phyloP scores from a whole-genome alignment of 2,888 invertebrate genomes.

The Holacanthella duospinosa region DNA sequence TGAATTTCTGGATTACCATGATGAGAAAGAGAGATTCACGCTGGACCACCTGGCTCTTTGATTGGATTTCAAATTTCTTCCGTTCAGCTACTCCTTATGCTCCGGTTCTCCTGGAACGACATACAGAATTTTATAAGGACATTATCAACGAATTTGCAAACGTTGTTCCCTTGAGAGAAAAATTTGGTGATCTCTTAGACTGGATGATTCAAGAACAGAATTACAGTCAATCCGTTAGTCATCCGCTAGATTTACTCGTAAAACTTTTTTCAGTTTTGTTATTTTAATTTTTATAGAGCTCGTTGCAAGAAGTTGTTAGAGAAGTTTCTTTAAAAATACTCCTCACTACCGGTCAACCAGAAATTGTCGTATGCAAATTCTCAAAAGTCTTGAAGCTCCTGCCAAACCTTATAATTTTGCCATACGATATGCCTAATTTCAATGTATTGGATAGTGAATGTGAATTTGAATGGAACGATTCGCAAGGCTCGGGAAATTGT shows the following conservation, averaged over 20 bases:
- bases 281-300: background rate
- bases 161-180: conserved; percentile 7
- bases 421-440: background rate
- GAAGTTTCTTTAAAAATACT: background rate
- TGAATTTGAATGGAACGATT: background rate
- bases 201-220: conserved; percentile 21
- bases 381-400: background rate
- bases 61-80: conserved; percentile 32
- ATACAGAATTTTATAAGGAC: conserved; percentile 25
- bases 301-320: background rate
- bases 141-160: conserved; percentile 15
- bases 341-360: background rate
- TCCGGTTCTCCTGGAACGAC: conserved; percentile 16
- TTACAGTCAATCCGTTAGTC: conserved; percentile 22
- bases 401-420: background rate
- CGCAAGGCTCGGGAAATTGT: no score
- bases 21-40: background rate
- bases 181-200: conserved; percentile 17
- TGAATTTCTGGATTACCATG: conserved; percentile 30
- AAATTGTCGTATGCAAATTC: background rate
- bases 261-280: background rate
- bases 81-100: conserved; percentile 26
- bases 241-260: background rate
- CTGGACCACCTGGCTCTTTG: conserved; percentile 13
- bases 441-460: background rate